These are phyloP conservation scores for Drosophila macrospina DNA, from an alignment of 2,888 invertebrate species.

Conservation along the genomic window DNA sequence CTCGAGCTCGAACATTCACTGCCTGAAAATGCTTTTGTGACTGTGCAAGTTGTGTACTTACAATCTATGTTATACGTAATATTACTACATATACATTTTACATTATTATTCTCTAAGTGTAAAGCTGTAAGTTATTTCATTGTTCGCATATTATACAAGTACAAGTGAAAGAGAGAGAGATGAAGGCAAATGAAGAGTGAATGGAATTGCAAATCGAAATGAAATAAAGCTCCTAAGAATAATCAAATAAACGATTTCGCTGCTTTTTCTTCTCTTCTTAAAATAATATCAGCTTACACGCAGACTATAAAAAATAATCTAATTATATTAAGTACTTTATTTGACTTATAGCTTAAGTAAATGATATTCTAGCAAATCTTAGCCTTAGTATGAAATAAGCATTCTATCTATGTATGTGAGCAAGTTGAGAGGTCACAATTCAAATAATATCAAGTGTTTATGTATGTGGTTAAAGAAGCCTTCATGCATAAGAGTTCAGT, in stretches of 20 bases:
- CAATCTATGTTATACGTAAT: conserved; percentile 3
- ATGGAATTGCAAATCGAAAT: conserved; percentile 1
- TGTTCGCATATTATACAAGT: background rate
- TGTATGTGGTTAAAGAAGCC: background rate
- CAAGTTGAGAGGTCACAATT: background rate
- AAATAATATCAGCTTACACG: conserved; percentile 3
- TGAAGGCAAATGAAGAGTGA: conserved; percentile 6
- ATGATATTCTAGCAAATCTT: conserved; percentile 19
- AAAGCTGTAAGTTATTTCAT: background rate
- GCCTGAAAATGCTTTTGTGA: conserved; percentile 47
- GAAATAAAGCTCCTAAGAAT: too few species aligned
- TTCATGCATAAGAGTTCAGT: conserved; percentile 27
- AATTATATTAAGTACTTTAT: conserved; percentile 1
- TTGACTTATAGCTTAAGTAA: conserved; percentile 4
- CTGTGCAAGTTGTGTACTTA: conserved; percentile 54
- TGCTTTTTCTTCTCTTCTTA: background rate
- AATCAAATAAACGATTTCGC: background rate
- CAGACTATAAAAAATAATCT: background rate
- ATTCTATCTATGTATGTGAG: too few species aligned
- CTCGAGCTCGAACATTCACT: conserved; percentile 21
- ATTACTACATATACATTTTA: conserved; percentile 15
- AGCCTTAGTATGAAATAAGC: conserved; percentile 14
- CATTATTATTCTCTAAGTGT: conserved; percentile 9
- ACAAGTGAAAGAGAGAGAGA: background rate
- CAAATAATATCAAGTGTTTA: conserved; percentile 10